These are phyloP conservation scores for Sphaerophoria taeniata DNA, from an alignment of 2,888 invertebrate genomes.

Conservation along the genomic window DNA sequence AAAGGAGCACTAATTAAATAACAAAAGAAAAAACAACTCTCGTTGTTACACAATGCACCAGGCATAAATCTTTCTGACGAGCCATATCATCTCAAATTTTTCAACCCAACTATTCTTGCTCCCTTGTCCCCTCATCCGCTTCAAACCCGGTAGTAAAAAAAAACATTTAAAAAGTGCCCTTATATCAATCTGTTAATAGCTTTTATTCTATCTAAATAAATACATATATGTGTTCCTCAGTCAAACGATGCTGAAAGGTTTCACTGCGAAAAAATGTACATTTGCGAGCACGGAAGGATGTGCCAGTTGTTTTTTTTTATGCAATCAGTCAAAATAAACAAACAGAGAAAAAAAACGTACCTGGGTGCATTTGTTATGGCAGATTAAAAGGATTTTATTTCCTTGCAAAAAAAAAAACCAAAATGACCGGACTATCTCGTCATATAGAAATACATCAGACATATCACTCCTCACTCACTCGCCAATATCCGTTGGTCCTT, in stretches of 20 bases:
- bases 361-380: slow-evolving; percentile 24
- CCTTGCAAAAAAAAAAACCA: slow-evolving; percentile 4
- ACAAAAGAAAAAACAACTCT: neutral
- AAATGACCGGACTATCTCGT: slow-evolving; percentile 10
- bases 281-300: neutral
- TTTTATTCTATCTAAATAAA: slow-evolving; percentile 37
- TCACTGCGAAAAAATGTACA: neutral
- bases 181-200: slow-evolving; percentile 33
- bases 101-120: neutral
- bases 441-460: slow-evolving; percentile 17
- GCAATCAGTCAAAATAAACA: slow-evolving; percentile 6
- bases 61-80: slow-evolving; percentile 21
- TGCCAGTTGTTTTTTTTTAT: slow-evolving; percentile 1
- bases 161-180: neutral
- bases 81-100: neutral
- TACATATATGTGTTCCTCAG: slow-evolving; percentile 21
- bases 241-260: slow-evolving; percentile 42
- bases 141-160: neutral
- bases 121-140: neutral
- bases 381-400: slow-evolving; percentile 31
- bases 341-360: neutral
- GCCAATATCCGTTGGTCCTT: slow-evolving; percentile 41
- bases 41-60: neutral
- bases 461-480: slow-evolving; percentile 33
- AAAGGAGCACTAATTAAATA: slow-evolving; percentile 17